phyloP scores from a whole-genome alignment of 37 sponge, comb jelly and placozoan species.

The Spongilla lacustris region DNA sequence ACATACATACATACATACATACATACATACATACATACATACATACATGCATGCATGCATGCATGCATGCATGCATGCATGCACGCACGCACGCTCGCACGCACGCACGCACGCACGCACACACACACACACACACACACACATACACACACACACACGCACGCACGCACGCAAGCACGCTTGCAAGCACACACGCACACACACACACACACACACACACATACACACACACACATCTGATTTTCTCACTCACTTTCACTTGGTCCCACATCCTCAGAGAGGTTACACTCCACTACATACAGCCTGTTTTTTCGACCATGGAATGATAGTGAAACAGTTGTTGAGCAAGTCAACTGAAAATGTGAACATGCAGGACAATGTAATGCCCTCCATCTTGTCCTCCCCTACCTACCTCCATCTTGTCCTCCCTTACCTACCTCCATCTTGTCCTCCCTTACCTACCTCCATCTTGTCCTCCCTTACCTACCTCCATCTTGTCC shows the following conservation, averaged over 20 bases:
- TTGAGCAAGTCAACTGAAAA: slow-evolving; percentile 11
- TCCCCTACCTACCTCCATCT: not conserved
- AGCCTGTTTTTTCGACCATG: slow-evolving; percentile 67
- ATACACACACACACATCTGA: too few relatives aligned
- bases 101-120: slow-evolving; percentile 42
- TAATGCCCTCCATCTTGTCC: not conserved
- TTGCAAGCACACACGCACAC: not conserved
- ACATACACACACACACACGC: slow-evolving; percentile 45
- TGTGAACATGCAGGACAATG: slow-evolving; percentile 57
- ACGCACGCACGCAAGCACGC: slow-evolving; percentile 1
- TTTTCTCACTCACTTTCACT: not conserved
- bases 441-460: not conserved
- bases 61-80: slow-evolving; percentile 16
- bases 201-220: slow-evolving; percentile 52
- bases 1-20: slow-evolving; percentile 38
- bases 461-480: not conserved
- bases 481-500: not conserved
- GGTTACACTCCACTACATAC: slow-evolving; percentile 67
- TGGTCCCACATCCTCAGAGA: not conserved
- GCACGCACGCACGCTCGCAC: slow-evolving; percentile 49
- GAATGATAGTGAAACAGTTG: slow-evolving; percentile 36
- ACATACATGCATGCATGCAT: slow-evolving; percentile 30
- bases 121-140: slow-evolving; percentile 48
- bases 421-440: not conserved
- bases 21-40: slow-evolving; percentile 42